phyloP scores from a whole-genome alignment of 2,797 vertebrate genomes.

The Acanthurus lineatus region DNA sequence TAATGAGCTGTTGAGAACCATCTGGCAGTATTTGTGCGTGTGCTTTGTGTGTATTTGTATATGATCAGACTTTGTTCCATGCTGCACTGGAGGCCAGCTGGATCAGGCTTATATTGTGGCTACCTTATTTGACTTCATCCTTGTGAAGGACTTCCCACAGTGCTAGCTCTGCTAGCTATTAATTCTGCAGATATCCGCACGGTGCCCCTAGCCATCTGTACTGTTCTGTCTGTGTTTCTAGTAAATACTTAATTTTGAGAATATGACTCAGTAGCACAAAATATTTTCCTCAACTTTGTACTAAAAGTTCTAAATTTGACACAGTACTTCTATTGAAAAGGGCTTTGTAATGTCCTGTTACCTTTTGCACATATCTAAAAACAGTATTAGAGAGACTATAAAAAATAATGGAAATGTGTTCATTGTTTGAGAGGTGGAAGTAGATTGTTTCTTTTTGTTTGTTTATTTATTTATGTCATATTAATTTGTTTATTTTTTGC shows the following conservation, averaged over 20 bases:
- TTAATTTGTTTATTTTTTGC: too few relatives aligned
- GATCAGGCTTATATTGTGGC: slow-evolving; percentile 36
- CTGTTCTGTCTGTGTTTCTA: neutral
- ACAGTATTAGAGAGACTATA: too few relatives aligned
- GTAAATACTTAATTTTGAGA: neutral
- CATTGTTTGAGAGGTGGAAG: too few relatives aligned
- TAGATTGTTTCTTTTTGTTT: too few relatives aligned
- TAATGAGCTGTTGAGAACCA: slow-evolving; percentile 57
- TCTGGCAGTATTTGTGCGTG: slow-evolving; percentile 36
- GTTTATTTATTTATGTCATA: too few relatives aligned
- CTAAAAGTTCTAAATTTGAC: too few relatives aligned
- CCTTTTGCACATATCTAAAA: too few relatives aligned
- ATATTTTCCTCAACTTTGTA: neutral
- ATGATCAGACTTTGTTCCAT: slow-evolving; percentile 15
- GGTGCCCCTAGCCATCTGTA: slow-evolving; percentile 7
- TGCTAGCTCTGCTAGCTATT: neutral
- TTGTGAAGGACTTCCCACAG: slow-evolving; percentile 10
- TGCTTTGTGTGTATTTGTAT: slow-evolving; percentile 13
- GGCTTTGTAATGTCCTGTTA: too few relatives aligned
- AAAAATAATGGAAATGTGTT: too few relatives aligned
- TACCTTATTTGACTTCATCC: slow-evolving; percentile 21
- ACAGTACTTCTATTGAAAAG: too few relatives aligned
- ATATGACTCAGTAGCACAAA: neutral
- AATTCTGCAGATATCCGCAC: neutral
- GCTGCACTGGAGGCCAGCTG: slow-evolving; percentile 44